Evolutionary conservation across 2,113 vertebrate genomes (phyloP).

Genomic region (Microtus ochrogaster): DNA sequence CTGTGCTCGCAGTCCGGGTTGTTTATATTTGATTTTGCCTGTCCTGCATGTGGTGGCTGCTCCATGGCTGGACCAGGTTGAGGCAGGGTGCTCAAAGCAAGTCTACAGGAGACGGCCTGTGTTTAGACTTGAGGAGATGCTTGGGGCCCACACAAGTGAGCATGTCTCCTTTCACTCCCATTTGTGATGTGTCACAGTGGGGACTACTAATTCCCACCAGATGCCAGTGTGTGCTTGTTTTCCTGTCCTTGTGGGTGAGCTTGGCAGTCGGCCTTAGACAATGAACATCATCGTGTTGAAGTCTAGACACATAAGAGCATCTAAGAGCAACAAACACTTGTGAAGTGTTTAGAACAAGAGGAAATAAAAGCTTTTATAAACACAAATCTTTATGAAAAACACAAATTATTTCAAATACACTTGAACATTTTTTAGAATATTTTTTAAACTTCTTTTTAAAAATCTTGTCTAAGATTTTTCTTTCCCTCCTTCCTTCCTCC

Average conservation of each 20-base stretch:
- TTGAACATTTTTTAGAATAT: conserved; percentile 49
- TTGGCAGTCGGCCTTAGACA: conserved; percentile 49
- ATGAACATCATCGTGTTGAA: conserved; percentile 29
- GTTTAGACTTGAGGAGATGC: conserved; percentile 74
- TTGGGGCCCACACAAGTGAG: conserved; percentile 71
- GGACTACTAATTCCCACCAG: conserved; percentile 59
- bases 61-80: conserved; percentile 61
- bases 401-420: conserved; percentile 49
- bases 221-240: conserved; percentile 47
- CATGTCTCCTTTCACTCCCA: conserved; percentile 61
- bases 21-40: conserved; percentile 56
- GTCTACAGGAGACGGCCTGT: conserved; percentile 73
- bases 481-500: too few species aligned
- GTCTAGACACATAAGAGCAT: conserved; percentile 51
- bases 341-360: conserved; percentile 20
- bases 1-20: conserved; percentile 62
- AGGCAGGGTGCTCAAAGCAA: conserved; percentile 64
- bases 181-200: conserved; percentile 61
- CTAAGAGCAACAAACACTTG: conserved; percentile 42
- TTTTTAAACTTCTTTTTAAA: conserved; percentile 49
- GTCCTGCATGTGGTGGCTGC: conserved; percentile 35
- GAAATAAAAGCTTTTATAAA: conserved; percentile 48
- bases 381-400: conserved; percentile 10
- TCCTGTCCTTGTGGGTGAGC: conserved; percentile 57
- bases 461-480: not conserved